Evolutionary conservation across 2,888 invertebrate genomes (phyloP), one percentile per base, ranked within the genome.

Genomic region (Argyresthia goedartella): DNA sequence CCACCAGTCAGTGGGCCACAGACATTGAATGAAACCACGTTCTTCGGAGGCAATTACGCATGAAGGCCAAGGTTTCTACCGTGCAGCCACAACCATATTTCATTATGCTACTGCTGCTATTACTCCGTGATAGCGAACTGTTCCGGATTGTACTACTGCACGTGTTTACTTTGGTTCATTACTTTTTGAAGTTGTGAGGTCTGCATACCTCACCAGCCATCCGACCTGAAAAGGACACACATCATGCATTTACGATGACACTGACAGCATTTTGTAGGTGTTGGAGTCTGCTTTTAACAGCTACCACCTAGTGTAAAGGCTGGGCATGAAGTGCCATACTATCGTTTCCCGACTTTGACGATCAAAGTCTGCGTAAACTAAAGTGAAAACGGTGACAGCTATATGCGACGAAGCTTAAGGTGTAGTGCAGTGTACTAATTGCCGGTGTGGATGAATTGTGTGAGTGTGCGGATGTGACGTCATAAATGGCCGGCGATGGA

Each of bases 41-140:
- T 78, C 76, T 78, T 71, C 80, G 79, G 75, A 71, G 68, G 62
- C 75, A 74, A 68, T 71, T 73, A 64, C 57, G 76, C 82, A 76
- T 67, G 82, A 82, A 85, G 84, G 84, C 71, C 81, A 81, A 81
- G 85, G 84, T 62, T 68, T 49, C 42, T 11, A 36, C 13, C 46
- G 16, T 7, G 34, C 34, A 14, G 47, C 59, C 44, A n/a, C 39
- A 25, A n/a, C n/a, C n/a, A 25, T 25, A 25, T 25, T 25, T 25
- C 25, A 25, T 25, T 25, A 25, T 25, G 25, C 25, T 25, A n/a
- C n/a, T n/a, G n/a, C n/a, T n/a, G n/a, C n/a, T n/a, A n/a, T n/a
- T 25, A 25, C 6, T 25, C 25, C 25, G 25, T 25, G 25, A 25
- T 6, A 25, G 25, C 2, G 3, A 25, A 2, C 25, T 25, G 25